A percentile compares a stretch with the other conserved stretches of the same genome.
Evolutionary conservation across 2,888 invertebrate species (phyloP).

Genomic region (Anaspis maculata): DNA sequence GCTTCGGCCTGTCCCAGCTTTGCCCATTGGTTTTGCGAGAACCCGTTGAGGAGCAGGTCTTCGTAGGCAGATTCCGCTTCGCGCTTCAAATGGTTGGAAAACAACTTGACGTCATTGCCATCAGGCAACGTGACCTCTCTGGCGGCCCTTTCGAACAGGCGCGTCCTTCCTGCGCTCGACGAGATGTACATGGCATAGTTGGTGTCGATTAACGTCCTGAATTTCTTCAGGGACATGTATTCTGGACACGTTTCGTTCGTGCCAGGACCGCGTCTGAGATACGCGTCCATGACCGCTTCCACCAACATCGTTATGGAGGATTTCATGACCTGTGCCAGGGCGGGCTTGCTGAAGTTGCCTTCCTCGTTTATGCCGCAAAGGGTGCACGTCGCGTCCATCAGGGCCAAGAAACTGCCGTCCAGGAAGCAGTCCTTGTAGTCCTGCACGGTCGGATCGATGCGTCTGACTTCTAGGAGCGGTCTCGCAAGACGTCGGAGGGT

Average conservation of each 20-base stretch:
- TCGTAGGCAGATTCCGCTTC: not conserved
- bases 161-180: not conserved
- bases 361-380: not conserved
- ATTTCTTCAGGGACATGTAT: not conserved
- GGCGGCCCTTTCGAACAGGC: not conserved
- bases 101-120: not conserved
- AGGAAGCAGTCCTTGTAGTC: not conserved
- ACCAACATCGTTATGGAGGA: not conserved
- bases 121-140: not conserved
- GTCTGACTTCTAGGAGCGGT: not conserved
- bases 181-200: not conserved
- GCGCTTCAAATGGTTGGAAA: not conserved
- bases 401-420: not conserved
- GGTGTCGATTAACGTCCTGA: not conserved
- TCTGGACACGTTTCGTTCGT: not conserved
- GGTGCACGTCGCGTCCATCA: not conserved
- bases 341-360: not conserved
- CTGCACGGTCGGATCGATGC: not conserved
- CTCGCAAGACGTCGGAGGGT: not conserved
- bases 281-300: not conserved
- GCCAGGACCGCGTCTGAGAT: not conserved
- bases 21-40: not conserved
- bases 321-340: not conserved
- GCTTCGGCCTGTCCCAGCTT: not conserved
- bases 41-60: not conserved